Conservation (phyloP, 2,113 vertebrate species). For the Vireo altiloquus region DNA sequence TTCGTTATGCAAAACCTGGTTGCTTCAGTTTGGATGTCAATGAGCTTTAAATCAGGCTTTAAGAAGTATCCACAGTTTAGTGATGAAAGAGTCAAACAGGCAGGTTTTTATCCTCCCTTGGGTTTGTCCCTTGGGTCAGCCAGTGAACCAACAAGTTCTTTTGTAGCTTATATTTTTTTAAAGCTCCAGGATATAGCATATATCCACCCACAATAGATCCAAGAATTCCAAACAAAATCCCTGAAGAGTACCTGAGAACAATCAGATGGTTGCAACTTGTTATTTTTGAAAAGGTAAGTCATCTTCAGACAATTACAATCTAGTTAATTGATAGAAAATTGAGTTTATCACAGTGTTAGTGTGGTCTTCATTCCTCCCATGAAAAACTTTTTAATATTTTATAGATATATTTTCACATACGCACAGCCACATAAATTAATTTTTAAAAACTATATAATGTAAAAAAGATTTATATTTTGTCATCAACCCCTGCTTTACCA, state of each 20-base stretch:
- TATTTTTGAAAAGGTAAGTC: neutral
- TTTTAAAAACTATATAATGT: neutral
- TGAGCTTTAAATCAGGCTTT: neutral
- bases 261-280: neutral
- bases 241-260: neutral
- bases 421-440: neutral
- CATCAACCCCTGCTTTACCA: neutral
- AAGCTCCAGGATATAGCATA: neutral
- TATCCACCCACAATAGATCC: fast-evolving
- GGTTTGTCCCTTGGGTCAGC: neutral
- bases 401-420: neutral
- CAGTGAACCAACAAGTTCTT: neutral
- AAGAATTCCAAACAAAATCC: neutral
- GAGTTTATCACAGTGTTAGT: neutral
- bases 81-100: neutral
- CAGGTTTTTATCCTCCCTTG: neutral
- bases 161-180: neutral
- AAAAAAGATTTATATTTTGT: neutral
- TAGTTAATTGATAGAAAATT: neutral
- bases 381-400: neutral
- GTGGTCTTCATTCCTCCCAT: neutral
- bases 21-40: neutral
- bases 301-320: neutral
- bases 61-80: neutral
- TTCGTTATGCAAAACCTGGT: neutral